Conservation (phyloP, 2,797 vertebrate genomes). For the Halcyon leucocephala region DNA sequence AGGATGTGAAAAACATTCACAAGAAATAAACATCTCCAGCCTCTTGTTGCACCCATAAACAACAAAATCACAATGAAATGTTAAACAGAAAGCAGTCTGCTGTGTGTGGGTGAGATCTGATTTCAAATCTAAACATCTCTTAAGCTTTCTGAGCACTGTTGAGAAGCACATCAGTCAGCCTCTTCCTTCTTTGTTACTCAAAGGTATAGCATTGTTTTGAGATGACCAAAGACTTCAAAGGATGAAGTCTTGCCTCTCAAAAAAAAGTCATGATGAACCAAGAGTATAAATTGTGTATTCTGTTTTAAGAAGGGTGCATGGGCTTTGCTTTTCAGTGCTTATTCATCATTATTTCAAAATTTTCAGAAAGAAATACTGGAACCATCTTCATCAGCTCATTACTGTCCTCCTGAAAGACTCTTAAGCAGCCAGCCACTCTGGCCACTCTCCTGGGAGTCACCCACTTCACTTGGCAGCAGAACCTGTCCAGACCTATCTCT, state of each 20-base stretch:
- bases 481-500: background rate
- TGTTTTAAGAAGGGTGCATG: background rate
- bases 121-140: background rate
- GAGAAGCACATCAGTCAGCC: background rate
- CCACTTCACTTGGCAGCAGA: background rate
- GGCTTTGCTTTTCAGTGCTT: background rate
- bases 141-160: background rate
- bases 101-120: background rate
- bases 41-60: background rate
- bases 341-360: background rate
- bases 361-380: background rate
- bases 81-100: background rate
- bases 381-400: background rate
- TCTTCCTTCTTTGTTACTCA: background rate
- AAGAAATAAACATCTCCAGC: background rate
- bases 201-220: background rate
- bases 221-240: background rate
- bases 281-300: background rate
- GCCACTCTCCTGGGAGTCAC: background rate
- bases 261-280: background rate
- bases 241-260: background rate
- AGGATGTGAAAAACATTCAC: background rate
- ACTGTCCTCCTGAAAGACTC: background rate
- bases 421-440: background rate
- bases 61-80: background rate